These are phyloP conservation scores for Ochlodes sylvanus DNA, from an alignment of 2,888 invertebrate genomes.

Conservation along the genomic window DNA sequence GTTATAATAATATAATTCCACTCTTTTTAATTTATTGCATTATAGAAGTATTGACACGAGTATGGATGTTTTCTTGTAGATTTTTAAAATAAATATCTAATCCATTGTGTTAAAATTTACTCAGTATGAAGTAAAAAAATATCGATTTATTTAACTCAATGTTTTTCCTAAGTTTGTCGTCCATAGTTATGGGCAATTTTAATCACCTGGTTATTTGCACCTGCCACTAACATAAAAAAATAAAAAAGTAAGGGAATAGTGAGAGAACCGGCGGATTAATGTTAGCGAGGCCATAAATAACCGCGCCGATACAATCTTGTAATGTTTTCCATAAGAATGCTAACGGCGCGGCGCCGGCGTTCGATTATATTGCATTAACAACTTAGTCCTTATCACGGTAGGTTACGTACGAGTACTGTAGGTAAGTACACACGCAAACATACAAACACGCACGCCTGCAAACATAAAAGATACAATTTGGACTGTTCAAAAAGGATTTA, in stretches of 20 bases:
- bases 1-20: too few relatives aligned
- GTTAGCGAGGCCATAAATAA: constrained; percentile 17
- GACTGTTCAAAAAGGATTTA: too few relatives aligned
- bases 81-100: too few relatives aligned
- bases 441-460: neutral
- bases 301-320: constrained; percentile 13
- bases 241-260: constrained; percentile 1
- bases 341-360: constrained; percentile 4
- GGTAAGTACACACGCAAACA: neutral
- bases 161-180: neutral
- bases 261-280: constrained; percentile 11
- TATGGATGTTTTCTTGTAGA: too few relatives aligned
- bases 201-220: constrained; percentile 6
- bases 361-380: constrained; percentile 18
- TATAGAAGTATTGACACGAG: too few relatives aligned
- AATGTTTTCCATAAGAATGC: constrained; percentile 23
- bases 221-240: constrained; percentile 1
- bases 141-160: too few relatives aligned
- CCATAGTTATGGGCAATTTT: constrained; percentile 9
- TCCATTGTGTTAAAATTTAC: too few relatives aligned
- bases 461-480: too few relatives aligned
- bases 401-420: neutral
- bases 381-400: neutral
- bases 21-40: too few relatives aligned
- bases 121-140: too few relatives aligned